Base-by-base conservation (phyloP, 2,888 invertebrate genomes). In the Pristionchus fissidentatus region DNA sequence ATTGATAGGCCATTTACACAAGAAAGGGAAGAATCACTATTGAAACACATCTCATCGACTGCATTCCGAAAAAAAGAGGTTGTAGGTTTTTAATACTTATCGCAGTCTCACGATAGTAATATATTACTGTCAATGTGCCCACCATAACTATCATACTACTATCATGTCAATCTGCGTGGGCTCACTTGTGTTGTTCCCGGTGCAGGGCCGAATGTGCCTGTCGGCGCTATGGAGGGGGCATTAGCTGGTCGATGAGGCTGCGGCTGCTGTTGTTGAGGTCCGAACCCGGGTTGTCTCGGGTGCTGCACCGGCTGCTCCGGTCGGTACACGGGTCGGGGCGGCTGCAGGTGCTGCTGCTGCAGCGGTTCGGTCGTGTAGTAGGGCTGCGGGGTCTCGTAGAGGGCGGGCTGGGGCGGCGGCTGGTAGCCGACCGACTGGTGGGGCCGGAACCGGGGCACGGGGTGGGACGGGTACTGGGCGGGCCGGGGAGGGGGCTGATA, bases 401-500 rank as follows among this genome's bases (percentile, higher is more conserved):
- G 57, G 57, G 79, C 55, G 10, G 79, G 55, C 10, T 79, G 75
- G 1, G 75, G 75, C 19, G 75, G 75, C 0, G 75, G 75, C 32
- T 77, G 75, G 75, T 77, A 77, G 22, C 75, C 75, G 29, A 46
- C 49, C 22, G 49, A 15, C 26, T 70, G 70, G 41, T 70, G 70
- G 3, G 46, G 75, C 0, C 4, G 75, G 32, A 75, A 75, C 32
- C 75, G 75, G 15, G 79, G 79, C 0, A 41, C 55, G 15, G 57
- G 79, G 5, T 35, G 22, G 35, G 55, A 57, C 3, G 79, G 79
- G 26, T 62, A 81, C 8, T 26, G 32, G 43, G 62, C 62, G 1
- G 80, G 80, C 10, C 43, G 80, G 60, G 80, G 80, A 57, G 80
- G 80, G 0, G 80, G 80, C 32, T 81, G 80, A 19, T 81, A 81